Conservation (phyloP, 2,797 vertebrate genomes). For the Spinus pinus region DNA sequence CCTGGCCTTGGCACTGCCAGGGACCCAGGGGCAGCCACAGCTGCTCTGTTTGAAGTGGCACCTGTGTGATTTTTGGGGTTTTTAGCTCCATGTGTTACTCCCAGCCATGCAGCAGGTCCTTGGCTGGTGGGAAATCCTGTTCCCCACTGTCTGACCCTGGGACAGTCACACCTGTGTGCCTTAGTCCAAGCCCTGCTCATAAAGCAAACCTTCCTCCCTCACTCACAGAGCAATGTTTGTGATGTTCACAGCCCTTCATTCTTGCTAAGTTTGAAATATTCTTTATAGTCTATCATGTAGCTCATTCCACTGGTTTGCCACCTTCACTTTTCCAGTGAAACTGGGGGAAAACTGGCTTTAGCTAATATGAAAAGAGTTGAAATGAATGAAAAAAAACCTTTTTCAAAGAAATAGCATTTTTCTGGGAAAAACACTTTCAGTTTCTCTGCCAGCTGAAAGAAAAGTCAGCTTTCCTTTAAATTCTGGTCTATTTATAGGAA, state of each 20-base stretch:
- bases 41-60: background rate
- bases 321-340: background rate
- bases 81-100: background rate
- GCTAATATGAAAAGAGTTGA: background rate
- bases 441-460: background rate
- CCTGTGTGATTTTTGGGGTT: accelerated
- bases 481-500: background rate
- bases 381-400: background rate
- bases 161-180: background rate
- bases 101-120: background rate
- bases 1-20: background rate
- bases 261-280: background rate
- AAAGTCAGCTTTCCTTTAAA: background rate
- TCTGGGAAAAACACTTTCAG: background rate
- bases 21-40: background rate
- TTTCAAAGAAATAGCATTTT: background rate
- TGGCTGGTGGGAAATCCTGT: background rate
- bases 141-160: background rate
- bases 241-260: background rate
- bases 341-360: background rate
- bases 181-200: background rate
- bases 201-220: background rate
- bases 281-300: background rate
- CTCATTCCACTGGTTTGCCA: background rate
- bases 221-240: background rate